Percentiles rank a stretch among this genome's conserved stretches.
Evolutionary conservation across 2,113 vertebrate genomes (phyloP).

Genomic region (Halcyon senegalensis): DNA sequence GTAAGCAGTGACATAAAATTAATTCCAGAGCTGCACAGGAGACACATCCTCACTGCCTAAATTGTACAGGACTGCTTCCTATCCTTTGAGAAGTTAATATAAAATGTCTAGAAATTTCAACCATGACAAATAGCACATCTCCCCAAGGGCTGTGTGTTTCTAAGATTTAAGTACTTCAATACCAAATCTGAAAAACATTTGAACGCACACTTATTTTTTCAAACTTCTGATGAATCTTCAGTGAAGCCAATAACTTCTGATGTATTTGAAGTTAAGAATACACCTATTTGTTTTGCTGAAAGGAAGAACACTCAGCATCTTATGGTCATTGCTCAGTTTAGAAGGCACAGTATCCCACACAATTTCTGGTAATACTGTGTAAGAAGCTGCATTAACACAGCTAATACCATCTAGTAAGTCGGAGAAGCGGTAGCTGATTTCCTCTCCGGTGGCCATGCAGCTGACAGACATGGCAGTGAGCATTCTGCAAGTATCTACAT

Average conservation of each 20-base stretch:
- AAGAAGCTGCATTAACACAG: not conserved
- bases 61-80: not conserved
- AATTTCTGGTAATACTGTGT: not conserved
- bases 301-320: not conserved
- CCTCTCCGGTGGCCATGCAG: accelerated
- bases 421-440: not conserved
- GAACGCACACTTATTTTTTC: not conserved
- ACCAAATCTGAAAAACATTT: not conserved
- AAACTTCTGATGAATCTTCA: not conserved
- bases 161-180: not conserved
- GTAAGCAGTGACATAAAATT: not conserved
- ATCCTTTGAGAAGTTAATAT: not conserved
- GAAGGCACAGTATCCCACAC: not conserved
- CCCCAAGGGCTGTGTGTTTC: not conserved
- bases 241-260: not conserved
- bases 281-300: not conserved
- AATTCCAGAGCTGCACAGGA: not conserved
- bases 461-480: not conserved
- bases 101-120: not conserved
- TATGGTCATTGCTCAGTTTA: not conserved
- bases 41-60: not conserved
- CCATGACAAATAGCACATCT: not conserved
- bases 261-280: not conserved
- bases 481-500: not conserved
- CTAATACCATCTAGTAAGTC: not conserved